Evolutionary conservation across 2,888 invertebrate species (phyloP).

Genomic region (Alloscopus bannaensis): DNA sequence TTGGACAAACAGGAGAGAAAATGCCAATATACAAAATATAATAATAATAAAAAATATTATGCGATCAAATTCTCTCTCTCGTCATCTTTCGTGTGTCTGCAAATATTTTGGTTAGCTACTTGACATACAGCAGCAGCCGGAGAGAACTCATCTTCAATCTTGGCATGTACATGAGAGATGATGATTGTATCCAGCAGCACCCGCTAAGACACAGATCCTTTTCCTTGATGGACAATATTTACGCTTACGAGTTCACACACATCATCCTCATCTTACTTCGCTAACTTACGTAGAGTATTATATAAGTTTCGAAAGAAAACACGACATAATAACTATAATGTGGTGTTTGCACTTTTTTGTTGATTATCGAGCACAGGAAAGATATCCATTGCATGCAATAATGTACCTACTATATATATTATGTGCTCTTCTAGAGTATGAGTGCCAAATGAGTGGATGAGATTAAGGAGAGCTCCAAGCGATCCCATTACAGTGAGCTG

Average conservation of each 20-base stretch:
- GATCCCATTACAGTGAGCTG: not conserved
- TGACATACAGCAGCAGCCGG: conserved; percentile 34
- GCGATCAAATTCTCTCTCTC: conserved; percentile 3
- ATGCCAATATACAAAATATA: conserved; percentile 24
- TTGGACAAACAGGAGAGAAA: not conserved
- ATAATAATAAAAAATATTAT: too few species aligned
- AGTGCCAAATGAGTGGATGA: not conserved
- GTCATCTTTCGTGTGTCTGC: conserved; percentile 39
- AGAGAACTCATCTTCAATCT: conserved; percentile 6
- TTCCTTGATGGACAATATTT: conserved; percentile 52
- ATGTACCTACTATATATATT: too few species aligned
- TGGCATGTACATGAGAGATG: conserved; percentile 9
- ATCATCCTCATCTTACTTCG: not conserved
- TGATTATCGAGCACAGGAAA: conserved; percentile 48
- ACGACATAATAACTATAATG: not conserved
- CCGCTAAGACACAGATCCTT: conserved; percentile 18
- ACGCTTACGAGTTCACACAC: conserved; percentile 39
- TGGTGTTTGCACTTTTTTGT: conserved; percentile 57
- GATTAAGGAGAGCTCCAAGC: not conserved
- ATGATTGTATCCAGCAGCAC: conserved; percentile 15
- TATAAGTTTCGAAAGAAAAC: too few species aligned
- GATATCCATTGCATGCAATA: conserved; percentile 16
- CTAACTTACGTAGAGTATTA: not conserved
- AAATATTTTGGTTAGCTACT: conserved; percentile 56
- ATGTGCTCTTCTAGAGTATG: not conserved